Base-by-base conservation (phyloP, 2,888 invertebrate species). In the Phymatocera aterrima region DNA sequence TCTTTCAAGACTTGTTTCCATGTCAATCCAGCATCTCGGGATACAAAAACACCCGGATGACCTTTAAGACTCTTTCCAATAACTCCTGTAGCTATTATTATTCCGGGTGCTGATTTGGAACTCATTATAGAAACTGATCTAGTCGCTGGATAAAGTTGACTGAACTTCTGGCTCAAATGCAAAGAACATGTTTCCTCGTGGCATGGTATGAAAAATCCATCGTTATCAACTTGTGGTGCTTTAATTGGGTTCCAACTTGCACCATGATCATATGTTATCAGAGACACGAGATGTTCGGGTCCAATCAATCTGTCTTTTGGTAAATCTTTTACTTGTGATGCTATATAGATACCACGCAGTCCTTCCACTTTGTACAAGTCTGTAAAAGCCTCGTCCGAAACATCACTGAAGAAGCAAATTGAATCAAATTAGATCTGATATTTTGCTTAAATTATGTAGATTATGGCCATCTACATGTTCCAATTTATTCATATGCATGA, bases 311-410 rank as follows among this genome's bases (percentile, higher is more conserved):
- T 84, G 2, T 86, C 84, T 3, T 92, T 90, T 3, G 92, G 91
- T 1, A 91, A 90, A 0, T 92, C 91, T 85, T 93, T 93, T 1
- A 97, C 93, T 87, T 95, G 94, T 0, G 97, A 97, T 0, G 97
- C 97, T 81, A 98, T 97, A 91, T 97, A 98, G 83, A 98, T 96
- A 0, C 98, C 98, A 61, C 95, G 93, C 70, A 98, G 91, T 0
- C 97, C 97, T 89, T 96, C 95, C 0, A 98, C 96, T 86, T 95
- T 95, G 90, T 97, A 97, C 0, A 98, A 91, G 88, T 98, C 98
- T 1, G 96, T 96, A 91, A 98, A 97, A 0, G 96, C 92, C 82
- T 96, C 96, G 82, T 96, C 95, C 0, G 95, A 93, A 5, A 95
- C 94, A 82, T 95, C 95, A 85, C 97, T 97, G 88, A 5, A 92